These are phyloP conservation scores for Seira ritae DNA, from an alignment of 2,888 invertebrate genomes.

Conservation along the genomic window DNA sequence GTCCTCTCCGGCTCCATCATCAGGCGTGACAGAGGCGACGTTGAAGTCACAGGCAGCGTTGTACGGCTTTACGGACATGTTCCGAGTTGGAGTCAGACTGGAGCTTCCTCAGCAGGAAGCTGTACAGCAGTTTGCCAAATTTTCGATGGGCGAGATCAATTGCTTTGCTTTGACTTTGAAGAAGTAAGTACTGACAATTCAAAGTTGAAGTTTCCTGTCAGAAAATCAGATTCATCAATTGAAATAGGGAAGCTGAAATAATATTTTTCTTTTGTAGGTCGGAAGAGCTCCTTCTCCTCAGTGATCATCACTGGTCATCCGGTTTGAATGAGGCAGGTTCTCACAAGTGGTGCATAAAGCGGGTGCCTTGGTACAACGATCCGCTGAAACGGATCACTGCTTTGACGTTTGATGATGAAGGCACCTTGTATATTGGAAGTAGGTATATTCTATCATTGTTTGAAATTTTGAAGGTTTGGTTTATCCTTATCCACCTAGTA, in stretches of 20 bases:
- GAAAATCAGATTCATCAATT: background rate
- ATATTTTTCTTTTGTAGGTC: conserved; percentile 37
- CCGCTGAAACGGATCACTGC: conserved; percentile 65
- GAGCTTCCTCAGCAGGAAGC: conserved; percentile 42
- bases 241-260: background rate
- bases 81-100: conserved; percentile 43
- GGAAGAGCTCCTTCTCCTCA: conserved; percentile 65
- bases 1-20: no score
- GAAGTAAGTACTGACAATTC: conserved; percentile 51
- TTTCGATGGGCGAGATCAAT: conserved; percentile 66
- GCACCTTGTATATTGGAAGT: conserved; percentile 71
- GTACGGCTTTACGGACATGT: conserved; percentile 19
- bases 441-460: conserved; percentile 17
- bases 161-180: conserved; percentile 69
- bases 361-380: conserved; percentile 72
- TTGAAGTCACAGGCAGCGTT: background rate
- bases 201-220: background rate
- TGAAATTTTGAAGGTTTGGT: background rate
- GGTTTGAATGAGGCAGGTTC: conserved; percentile 48
- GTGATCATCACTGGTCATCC: conserved; percentile 65
- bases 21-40: no score
- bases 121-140: conserved; percentile 57
- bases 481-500: no score
- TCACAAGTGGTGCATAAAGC: conserved; percentile 64
- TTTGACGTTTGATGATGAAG: conserved; percentile 71